These are phyloP conservation scores for Brotula barbata DNA, from an alignment of 2,797 vertebrate species.

Conservation along the genomic window DNA sequence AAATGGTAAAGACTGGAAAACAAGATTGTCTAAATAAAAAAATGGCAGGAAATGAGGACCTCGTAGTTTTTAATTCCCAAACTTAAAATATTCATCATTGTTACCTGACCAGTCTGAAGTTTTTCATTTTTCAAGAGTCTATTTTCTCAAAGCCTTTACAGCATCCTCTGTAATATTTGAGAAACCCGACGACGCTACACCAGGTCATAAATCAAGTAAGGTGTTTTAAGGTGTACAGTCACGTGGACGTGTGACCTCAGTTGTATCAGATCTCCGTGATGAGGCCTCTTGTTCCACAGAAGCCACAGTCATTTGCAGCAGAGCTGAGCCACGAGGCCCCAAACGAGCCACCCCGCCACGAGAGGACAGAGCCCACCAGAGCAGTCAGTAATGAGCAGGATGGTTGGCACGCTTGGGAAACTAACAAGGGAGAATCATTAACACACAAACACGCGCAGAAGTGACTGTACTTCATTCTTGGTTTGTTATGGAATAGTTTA, in stretches of 20 bases:
- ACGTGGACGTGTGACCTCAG: background rate
- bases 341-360: constrained; percentile 15
- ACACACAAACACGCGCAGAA: constrained; percentile 30
- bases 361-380: constrained; percentile 21
- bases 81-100: constrained; percentile 1
- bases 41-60: constrained; percentile 23
- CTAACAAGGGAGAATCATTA: constrained; percentile 45
- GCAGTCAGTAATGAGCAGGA: constrained; percentile 48
- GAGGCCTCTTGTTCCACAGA: background rate
- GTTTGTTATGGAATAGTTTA: constrained; percentile 30
- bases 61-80: constrained; percentile 22
- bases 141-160: constrained; percentile 24
- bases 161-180: constrained; percentile 24
- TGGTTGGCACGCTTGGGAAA: constrained; percentile 43
- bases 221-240: too few species aligned
- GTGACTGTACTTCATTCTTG: constrained; percentile 36
- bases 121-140: constrained; percentile 8
- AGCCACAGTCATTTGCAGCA: constrained; percentile 34
- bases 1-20: background rate
- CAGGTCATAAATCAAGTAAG: too few species aligned
- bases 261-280: constrained; percentile 22
- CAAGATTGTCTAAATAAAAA: constrained; percentile 5
- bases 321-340: constrained; percentile 24
- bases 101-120: background rate
- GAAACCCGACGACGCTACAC: too few species aligned